phyloP scores from a whole-genome alignment of 2,113 vertebrate species.

The Hemicordylus capensis region DNA sequence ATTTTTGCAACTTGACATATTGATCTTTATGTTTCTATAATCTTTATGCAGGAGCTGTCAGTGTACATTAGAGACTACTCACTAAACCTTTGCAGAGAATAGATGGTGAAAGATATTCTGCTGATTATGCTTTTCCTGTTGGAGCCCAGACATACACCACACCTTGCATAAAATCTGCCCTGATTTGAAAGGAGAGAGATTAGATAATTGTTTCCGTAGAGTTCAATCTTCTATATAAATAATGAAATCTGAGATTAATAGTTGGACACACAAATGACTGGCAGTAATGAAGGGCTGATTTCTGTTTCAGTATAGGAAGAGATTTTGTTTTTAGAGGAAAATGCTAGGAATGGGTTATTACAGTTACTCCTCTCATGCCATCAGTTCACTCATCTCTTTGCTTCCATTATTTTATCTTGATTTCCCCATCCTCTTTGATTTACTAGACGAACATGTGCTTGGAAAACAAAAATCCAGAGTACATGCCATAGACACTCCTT shows the following conservation, averaged over 20 bases:
- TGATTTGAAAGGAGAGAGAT: slow-evolving; percentile 22
- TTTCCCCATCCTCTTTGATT: neutral
- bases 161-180: slow-evolving; percentile 26
- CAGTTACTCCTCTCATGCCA: neutral
- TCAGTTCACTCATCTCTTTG: neutral
- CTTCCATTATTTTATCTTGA: neutral
- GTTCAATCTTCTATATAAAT: slow-evolving; percentile 33
- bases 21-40: slow-evolving; percentile 45
- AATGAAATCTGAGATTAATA: slow-evolving; percentile 30
- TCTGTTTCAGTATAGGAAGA: neutral
- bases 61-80: slow-evolving; percentile 50
- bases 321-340: neutral
- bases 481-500: neutral
- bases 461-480: neutral
- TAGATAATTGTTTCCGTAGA: slow-evolving; percentile 37
- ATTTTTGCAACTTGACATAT: slow-evolving; percentile 35
- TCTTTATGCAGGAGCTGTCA: slow-evolving; percentile 58
- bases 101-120: slow-evolving; percentile 59
- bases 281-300: neutral
- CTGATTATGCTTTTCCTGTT: slow-evolving; percentile 43
- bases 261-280: neutral
- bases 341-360: neutral
- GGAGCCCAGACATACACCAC: slow-evolving; percentile 26
- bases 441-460: neutral
- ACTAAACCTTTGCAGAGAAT: slow-evolving; percentile 51